These are phyloP conservation scores for Pavo muticus DNA, from an alignment of 2,113 vertebrate species.

Conservation along the genomic window DNA sequence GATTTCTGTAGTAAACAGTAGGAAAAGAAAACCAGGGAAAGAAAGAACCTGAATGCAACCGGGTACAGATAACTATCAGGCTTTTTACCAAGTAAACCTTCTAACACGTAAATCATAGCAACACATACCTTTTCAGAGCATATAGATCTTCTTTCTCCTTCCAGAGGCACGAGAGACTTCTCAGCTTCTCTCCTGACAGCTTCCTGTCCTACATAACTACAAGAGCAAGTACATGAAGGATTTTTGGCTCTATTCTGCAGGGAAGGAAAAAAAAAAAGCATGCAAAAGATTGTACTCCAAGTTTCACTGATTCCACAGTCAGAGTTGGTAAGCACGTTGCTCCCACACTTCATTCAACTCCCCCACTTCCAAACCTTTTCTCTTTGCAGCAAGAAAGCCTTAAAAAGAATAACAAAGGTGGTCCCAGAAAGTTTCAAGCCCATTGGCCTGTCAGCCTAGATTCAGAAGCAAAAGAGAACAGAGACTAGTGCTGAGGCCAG, in stretches of 20 bases:
- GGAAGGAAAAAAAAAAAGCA: background rate
- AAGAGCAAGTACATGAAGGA: background rate
- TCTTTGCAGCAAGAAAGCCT: background rate
- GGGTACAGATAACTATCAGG: background rate
- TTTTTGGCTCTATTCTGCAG: background rate
- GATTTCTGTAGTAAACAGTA: background rate
- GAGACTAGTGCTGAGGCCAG: background rate
- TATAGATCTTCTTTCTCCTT: background rate
- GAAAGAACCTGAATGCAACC: background rate
- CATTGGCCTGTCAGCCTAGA: background rate
- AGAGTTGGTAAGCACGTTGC: background rate
- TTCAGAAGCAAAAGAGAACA: background rate
- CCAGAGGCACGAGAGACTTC: background rate
- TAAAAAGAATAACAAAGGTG: background rate
- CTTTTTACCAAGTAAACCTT: background rate
- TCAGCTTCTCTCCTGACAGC: background rate
- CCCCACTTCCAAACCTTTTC: background rate
- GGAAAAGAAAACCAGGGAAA: background rate
- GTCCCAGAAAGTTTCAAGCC: background rate
- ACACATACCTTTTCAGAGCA: conserved; percentile 16
- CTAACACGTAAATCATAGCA: background rate
- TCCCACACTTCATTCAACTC: background rate
- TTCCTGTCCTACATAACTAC: background rate
- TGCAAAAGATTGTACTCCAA: background rate
- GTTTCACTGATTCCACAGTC: background rate